A percentile compares a stretch with the other conserved stretches of the same genome.
Evolutionary conservation across 2,797 vertebrate species (phyloP).

Genomic region (Coreius guichenoti): DNA sequence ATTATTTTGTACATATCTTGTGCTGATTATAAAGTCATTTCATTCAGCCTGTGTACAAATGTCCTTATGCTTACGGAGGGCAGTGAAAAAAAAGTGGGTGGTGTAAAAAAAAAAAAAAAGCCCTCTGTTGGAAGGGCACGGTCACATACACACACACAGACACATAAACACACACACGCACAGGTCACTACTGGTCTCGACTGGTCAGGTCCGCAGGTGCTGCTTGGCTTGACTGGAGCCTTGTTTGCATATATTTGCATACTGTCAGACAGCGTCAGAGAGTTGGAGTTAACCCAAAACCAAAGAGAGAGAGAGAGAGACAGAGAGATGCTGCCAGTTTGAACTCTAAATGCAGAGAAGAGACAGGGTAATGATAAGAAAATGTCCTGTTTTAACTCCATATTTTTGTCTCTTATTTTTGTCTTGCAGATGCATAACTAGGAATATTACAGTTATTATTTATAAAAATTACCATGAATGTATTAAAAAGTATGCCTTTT

Average conservation of each 20-base stretch:
- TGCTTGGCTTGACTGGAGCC: constrained; percentile 81
- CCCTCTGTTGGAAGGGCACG: constrained; percentile 78
- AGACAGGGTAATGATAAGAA: constrained; percentile 3
- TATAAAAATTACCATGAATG: not conserved
- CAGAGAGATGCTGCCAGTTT: constrained; percentile 22
- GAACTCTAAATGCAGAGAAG: constrained; percentile 18
- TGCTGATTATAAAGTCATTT: constrained; percentile 45
- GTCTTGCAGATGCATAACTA: not conserved
- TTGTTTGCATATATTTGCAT: constrained; percentile 99
- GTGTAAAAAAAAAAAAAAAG: constrained; percentile 70
- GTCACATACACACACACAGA: constrained; percentile 60
- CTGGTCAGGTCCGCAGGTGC: constrained; percentile 81
- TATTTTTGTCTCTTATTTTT: not conserved
- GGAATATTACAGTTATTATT: not conserved
- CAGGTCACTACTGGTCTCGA: constrained; percentile 66
- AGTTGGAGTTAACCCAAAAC: constrained; percentile 63
- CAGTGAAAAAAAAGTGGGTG: constrained; percentile 49
- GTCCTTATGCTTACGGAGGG: constrained; percentile 54
- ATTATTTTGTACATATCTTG: constrained; percentile 24
- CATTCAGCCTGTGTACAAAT: constrained; percentile 55
- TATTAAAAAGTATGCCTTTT: not conserved
- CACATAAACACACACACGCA: constrained; percentile 43
- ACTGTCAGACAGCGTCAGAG: constrained; percentile 91
- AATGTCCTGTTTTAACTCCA: not conserved
- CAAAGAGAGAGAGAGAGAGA: constrained; percentile 16